These are phyloP conservation scores for Sternotherus odoratus DNA, from an alignment of 2,797 vertebrate species.

Conservation along the genomic window DNA sequence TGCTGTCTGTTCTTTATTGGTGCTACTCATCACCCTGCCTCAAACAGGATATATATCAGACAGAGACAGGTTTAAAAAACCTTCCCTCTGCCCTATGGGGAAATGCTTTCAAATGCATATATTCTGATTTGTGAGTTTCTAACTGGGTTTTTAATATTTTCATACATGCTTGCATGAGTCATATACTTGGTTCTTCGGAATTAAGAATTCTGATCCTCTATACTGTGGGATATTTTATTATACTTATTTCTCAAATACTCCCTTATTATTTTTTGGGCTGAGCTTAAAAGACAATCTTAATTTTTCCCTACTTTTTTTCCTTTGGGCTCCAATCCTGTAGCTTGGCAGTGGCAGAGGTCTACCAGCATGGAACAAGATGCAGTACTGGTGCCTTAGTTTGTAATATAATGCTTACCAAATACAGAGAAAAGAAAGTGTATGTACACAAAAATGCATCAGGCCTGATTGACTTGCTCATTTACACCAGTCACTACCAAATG, in stretches of 20 bases:
- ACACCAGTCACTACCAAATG: background rate
- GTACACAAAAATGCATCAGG: background rate
- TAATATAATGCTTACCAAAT: constrained; percentile 2
- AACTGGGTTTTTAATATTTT: background rate
- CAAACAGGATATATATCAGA: background rate
- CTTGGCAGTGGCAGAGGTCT: constrained; percentile 6
- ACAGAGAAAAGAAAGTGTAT: background rate
- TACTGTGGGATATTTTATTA: background rate
- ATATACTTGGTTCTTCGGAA: background rate
- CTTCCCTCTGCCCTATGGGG: background rate
- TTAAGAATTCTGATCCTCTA: background rate
- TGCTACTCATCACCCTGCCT: background rate
- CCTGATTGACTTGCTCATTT: background rate
- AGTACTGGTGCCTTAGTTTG: background rate
- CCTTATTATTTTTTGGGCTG: background rate
- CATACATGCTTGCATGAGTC: background rate
- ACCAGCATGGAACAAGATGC: constrained; percentile 42
- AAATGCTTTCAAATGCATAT: background rate
- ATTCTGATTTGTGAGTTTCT: background rate
- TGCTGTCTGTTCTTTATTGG: background rate
- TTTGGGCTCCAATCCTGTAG: background rate
- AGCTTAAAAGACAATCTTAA: constrained; percentile 25
- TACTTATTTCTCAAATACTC: background rate
- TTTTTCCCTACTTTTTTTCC: constrained; percentile 7
- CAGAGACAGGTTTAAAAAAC: constrained; percentile 1